These are phyloP conservation scores for Zootermopsis nevadensis DNA, from an alignment of 2,888 invertebrate genomes.

Conservation along the genomic window DNA sequence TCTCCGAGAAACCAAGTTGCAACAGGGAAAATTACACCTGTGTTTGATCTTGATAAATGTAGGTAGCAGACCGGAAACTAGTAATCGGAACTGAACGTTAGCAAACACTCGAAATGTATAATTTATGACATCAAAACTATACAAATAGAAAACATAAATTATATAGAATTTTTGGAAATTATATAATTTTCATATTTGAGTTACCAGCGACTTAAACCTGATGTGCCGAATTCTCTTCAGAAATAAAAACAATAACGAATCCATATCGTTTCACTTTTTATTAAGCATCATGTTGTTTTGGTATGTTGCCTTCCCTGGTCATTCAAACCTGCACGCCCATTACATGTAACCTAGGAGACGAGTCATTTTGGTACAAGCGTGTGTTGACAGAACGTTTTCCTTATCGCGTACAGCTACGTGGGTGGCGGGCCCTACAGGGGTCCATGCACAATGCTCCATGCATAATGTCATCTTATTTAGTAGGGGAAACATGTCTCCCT, in stretches of 20 bases:
- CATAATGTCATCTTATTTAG: slow-evolving; percentile 7
- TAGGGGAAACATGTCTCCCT: background rate
- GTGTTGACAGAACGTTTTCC: slow-evolving; percentile 40
- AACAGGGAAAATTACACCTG: too few relatives aligned
- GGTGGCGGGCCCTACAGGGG: slow-evolving; percentile 29
- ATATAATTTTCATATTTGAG: too few relatives aligned
- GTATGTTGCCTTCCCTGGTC: background rate
- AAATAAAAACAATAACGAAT: background rate
- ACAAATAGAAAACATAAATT: too few relatives aligned
- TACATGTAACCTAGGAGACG: background rate
- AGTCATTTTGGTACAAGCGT: slow-evolving; percentile 1
- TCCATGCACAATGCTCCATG: background rate
- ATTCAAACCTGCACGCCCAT: background rate
- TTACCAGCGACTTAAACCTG: too few relatives aligned
- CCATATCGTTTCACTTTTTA: background rate
- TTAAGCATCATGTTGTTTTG: background rate
- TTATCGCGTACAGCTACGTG: slow-evolving; percentile 28
- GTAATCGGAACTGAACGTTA: too few relatives aligned
- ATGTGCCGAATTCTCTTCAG: too few relatives aligned
- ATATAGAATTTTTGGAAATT: too few relatives aligned
- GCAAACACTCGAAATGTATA: too few relatives aligned
- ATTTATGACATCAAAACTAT: too few relatives aligned
- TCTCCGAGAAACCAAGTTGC: too few relatives aligned
- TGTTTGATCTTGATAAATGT: too few relatives aligned
- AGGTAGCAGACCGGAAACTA: too few relatives aligned